These are phyloP conservation scores for Neopipo cinnamomea DNA, from an alignment of 2,113 vertebrate genomes.

Conservation along the genomic window DNA sequence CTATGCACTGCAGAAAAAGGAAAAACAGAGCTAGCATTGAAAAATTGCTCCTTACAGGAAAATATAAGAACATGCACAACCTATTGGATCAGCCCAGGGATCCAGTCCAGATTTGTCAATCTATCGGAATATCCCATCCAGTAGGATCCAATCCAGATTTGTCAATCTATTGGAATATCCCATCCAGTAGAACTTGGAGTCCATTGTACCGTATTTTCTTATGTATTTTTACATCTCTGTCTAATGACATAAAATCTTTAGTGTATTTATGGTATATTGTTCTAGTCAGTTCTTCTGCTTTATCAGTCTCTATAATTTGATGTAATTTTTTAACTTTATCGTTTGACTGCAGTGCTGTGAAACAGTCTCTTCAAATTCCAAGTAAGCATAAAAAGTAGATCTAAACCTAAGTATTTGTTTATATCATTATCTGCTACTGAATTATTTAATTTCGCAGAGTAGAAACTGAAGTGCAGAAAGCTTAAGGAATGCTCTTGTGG, in stretches of 20 bases:
- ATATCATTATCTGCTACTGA: neutral
- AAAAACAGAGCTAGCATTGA: neutral
- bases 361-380: neutral
- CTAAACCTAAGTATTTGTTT: neutral
- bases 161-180: neutral
- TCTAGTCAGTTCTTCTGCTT: neutral
- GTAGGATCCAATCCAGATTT: neutral
- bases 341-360: neutral
- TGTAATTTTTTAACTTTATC: neutral
- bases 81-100: neutral
- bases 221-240: neutral
- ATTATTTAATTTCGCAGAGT: neutral
- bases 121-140: neutral
- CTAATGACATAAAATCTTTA: neutral
- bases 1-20: neutral
- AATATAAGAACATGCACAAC: neutral
- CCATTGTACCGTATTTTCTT: neutral
- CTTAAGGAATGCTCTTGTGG: neutral
- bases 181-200: neutral
- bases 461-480: neutral
- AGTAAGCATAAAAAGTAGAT: neutral
- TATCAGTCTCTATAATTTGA: neutral
- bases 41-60: neutral
- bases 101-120: neutral
- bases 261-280: neutral